A percentile compares a stretch with the other conserved stretches of the same genome.
Conservation (phyloP, 2,888 invertebrate species). For the Pollenia griseotomentosa region DNA sequence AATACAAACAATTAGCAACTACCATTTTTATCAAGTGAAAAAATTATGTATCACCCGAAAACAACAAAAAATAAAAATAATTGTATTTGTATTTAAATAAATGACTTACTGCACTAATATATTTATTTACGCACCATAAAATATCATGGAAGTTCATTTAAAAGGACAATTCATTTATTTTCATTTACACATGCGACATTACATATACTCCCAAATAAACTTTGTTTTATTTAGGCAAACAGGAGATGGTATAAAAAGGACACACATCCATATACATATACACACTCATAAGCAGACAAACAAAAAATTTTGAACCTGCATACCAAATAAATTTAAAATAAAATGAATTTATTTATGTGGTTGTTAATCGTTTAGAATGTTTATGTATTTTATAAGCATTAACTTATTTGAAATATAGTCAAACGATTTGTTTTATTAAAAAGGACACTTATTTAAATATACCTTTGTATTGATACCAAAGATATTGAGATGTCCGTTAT, state of each 20-base stretch:
- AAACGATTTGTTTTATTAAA: slow-evolving; percentile 34
- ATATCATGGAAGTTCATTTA: slow-evolving; percentile 70
- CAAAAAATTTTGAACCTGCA: slow-evolving; percentile 35
- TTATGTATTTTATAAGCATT: slow-evolving; percentile 31
- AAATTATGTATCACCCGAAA: slow-evolving; percentile 35
- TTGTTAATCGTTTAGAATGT: slow-evolving; percentile 53
- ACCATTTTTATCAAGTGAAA: background rate
- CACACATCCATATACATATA: background rate
- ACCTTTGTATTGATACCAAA: background rate
- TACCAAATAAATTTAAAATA: slow-evolving; percentile 51
- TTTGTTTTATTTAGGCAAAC: slow-evolving; percentile 49
- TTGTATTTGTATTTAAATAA: slow-evolving; percentile 71
- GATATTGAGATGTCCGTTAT: background rate
- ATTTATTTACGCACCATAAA: slow-evolving; percentile 74
- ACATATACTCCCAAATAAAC: slow-evolving; percentile 25
- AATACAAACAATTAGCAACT: background rate
- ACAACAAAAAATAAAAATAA: slow-evolving; percentile 58
- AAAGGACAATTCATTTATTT: slow-evolving; percentile 72
- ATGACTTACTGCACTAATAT: slow-evolving; percentile 74
- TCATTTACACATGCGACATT: slow-evolving; percentile 61
- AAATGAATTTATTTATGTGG: slow-evolving; percentile 66
- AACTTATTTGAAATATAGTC: slow-evolving; percentile 10
- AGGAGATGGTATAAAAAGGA: slow-evolving; percentile 38
- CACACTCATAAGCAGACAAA: background rate
- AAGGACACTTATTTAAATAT: slow-evolving; percentile 42